A percentile compares a stretch with the other conserved stretches of the same genome.
Evolutionary conservation across 2,797 vertebrate species (phyloP).

Genomic region (Poeciliopsis infans): DNA sequence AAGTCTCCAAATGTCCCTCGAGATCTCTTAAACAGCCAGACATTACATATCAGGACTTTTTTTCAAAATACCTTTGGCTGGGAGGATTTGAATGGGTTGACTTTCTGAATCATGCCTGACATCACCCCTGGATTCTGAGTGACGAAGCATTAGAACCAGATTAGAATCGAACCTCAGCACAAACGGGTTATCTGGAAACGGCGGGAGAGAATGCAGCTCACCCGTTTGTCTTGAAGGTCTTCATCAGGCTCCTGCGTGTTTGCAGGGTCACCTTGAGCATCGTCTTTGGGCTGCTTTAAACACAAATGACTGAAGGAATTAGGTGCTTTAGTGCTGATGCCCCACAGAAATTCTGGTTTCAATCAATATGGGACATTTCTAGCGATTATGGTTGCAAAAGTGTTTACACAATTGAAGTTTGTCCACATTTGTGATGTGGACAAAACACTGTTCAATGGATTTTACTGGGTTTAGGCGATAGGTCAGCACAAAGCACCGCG

Average conservation of each 20-base stretch:
- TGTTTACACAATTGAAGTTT: not conserved
- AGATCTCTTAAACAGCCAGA: not conserved
- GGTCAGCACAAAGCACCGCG: not conserved
- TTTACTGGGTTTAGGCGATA: not conserved
- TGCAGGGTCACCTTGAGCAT: not conserved
- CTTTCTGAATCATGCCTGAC: slow-evolving; percentile 64
- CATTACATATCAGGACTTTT: not conserved
- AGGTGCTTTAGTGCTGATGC: not conserved
- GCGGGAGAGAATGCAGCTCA: not conserved
- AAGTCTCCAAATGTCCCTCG: not conserved
- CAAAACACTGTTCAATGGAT: not conserved
- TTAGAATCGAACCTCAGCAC: too few species aligned
- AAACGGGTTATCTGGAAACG: not conserved
- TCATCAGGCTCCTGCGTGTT: slow-evolving; percentile 6
- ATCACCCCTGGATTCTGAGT: slow-evolving; percentile 54
- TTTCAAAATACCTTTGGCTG: slow-evolving; percentile 54
- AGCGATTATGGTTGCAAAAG: not conserved
- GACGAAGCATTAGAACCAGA: not conserved
- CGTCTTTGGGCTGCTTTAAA: slow-evolving; percentile 34
- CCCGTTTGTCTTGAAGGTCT: slow-evolving; percentile 43
- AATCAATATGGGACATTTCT: not conserved
- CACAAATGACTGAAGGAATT: not conserved
- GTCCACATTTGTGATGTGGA: not conserved
- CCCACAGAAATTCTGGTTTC: not conserved
- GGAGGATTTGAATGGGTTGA: slow-evolving; percentile 68